A percentile compares a stretch with the other conserved stretches of the same genome.
These are phyloP conservation scores for Maniola hyperantus DNA, from an alignment of 2,888 invertebrate species.

Conservation along the genomic window DNA sequence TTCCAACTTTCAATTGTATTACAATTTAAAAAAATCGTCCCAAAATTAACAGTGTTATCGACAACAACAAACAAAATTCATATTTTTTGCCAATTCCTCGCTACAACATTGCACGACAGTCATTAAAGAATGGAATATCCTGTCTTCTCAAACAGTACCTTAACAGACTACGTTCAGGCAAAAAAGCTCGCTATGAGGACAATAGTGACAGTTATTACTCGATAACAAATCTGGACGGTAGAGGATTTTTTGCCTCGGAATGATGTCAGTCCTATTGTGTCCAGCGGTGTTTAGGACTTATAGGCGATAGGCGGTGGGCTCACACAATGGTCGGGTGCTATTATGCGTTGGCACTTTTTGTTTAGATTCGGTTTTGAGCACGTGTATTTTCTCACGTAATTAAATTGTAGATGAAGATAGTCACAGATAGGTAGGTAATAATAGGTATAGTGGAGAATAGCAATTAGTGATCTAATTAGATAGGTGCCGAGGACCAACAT, in stretches of 20 bases:
- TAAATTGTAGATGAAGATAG: not conserved
- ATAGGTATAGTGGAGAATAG: not conserved
- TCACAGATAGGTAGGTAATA: not conserved
- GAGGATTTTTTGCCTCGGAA: constrained; percentile 33
- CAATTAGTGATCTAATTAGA: too few species aligned
- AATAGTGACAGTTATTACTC: constrained; percentile 58
- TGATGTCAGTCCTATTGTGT: constrained; percentile 34
- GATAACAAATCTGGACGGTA: constrained; percentile 32
- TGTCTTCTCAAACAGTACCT: not conserved
- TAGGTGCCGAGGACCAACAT: too few species aligned
- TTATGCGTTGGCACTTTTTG: constrained; percentile 11
- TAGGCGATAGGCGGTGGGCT: constrained; percentile 5
- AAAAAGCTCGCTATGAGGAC: constrained; percentile 48
- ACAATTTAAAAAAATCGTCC: too few species aligned
- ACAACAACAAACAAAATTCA: too few species aligned
- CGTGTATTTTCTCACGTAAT: constrained; percentile 4
- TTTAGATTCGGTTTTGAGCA: not conserved
- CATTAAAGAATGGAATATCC: not conserved
- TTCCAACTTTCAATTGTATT: too few species aligned
- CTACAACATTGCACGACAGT: not conserved
- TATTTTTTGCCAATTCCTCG: too few species aligned
- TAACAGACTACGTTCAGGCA: not conserved
- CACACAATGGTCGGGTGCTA: constrained; percentile 1
- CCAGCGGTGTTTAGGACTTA: constrained; percentile 12
- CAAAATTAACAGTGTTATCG: too few species aligned